Evolutionary conservation across 2,113 vertebrate species (phyloP).

Genomic region (Chitala chitala): DNA sequence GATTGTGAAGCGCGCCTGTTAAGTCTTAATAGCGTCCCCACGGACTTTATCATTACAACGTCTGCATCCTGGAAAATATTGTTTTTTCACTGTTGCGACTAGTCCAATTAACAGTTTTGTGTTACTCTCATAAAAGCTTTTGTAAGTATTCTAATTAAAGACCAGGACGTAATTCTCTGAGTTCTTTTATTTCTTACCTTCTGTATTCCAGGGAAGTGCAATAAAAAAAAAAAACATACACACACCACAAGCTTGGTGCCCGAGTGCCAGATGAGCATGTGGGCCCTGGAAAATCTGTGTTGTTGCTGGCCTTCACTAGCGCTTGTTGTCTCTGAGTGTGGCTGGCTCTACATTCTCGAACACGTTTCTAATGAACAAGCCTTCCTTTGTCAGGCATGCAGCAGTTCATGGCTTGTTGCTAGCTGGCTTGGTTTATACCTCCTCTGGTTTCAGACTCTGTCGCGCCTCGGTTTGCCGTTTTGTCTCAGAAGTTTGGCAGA

Average conservation of each 20-base stretch:
- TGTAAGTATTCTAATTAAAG: slow-evolving; percentile 26
- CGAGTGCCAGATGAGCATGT: too few species aligned
- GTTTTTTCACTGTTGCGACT: slow-evolving; percentile 5
- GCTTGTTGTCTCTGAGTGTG: too few species aligned
- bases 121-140: slow-evolving; percentile 23
- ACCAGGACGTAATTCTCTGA: slow-evolving; percentile 16
- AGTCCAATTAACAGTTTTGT: slow-evolving; percentile 28
- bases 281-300: too few species aligned
- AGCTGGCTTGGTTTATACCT: background rate
- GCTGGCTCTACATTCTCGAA: too few species aligned
- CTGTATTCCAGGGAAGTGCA: slow-evolving; percentile 3
- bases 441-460: background rate
- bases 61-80: slow-evolving; percentile 25
- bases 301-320: too few species aligned
- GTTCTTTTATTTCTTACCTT: background rate
- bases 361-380: too few species aligned
- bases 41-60: background rate
- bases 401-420: background rate
- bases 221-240: background rate
- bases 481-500: background rate
- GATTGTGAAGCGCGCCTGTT: slow-evolving; percentile 9
- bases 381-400: too few species aligned
- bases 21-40: slow-evolving; percentile 10
- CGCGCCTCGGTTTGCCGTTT: background rate
- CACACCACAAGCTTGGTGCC: too few species aligned